phyloP scores from a whole-genome alignment of 2,113 vertebrate genomes.

The Mormoops blainvillei region DNA sequence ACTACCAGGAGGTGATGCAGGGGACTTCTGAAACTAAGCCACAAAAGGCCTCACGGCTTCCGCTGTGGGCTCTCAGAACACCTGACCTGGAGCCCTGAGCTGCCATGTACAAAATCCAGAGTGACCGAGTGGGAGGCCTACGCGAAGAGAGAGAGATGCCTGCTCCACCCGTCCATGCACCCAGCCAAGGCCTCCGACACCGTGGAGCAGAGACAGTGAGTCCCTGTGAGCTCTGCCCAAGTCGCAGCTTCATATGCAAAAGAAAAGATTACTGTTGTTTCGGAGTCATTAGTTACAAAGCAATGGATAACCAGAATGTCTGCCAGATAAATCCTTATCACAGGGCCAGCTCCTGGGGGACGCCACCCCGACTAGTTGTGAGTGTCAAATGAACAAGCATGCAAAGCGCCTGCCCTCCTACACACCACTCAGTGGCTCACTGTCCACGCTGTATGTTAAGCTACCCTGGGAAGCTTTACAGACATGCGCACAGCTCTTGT shows the following conservation, averaged over 20 bases:
- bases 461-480: accelerated
- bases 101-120: too few species aligned
- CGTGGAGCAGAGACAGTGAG: accelerated
- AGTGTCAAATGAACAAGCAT: accelerated
- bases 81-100: too few species aligned
- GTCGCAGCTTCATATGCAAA: not conserved
- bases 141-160: not conserved
- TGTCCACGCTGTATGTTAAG: accelerated
- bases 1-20: not conserved
- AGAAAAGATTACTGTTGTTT: accelerated
- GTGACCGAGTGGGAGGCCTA: accelerated
- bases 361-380: accelerated
- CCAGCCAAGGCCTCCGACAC: not conserved
- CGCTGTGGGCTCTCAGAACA: not conserved
- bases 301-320: not conserved
- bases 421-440: accelerated
- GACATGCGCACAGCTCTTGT: accelerated
- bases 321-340: not conserved
- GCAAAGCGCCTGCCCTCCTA: accelerated
- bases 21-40: not conserved
- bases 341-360: not conserved
- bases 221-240: not conserved
- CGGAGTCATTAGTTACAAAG: not conserved
- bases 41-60: not conserved
- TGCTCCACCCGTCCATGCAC: accelerated